These are phyloP conservation scores for Trachelipus rathkii DNA, from an alignment of 1,140 invertebrate species.

Conservation along the genomic window DNA sequence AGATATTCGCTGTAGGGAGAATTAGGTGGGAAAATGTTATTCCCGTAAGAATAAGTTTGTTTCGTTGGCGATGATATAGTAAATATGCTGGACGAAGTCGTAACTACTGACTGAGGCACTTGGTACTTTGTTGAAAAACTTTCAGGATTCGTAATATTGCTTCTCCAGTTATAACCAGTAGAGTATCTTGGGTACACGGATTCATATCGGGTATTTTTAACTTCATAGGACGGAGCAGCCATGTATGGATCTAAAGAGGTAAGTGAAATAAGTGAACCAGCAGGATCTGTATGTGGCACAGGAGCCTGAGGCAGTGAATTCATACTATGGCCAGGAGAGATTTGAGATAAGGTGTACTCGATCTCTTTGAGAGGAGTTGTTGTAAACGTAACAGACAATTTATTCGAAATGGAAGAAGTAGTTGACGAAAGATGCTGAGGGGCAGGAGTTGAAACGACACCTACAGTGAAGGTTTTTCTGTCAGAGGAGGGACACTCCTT, in stretches of 20 bases:
- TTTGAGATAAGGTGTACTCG: conserved; percentile 40
- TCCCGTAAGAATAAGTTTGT: neutral
- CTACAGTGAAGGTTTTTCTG: conserved; percentile 34
- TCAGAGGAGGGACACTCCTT: conserved; percentile 5
- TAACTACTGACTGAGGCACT: neutral
- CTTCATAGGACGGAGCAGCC: neutral
- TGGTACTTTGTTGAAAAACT: neutral
- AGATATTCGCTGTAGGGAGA: neutral
- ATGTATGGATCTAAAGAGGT: conserved; percentile 1
- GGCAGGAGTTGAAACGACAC: conserved; percentile 42
- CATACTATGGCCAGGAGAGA: conserved; percentile 34
- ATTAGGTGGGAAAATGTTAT: neutral
- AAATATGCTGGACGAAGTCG: neutral
- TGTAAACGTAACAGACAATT: conserved; percentile 41
- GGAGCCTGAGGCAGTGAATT: neutral
- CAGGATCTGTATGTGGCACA: neutral
- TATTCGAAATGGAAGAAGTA: conserved; percentile 14
- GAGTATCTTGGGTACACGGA: neutral
- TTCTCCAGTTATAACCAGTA: neutral
- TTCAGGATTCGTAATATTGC: neutral
- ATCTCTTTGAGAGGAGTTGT: conserved; percentile 42
- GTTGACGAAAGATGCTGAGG: conserved; percentile 35
- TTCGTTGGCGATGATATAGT: neutral
- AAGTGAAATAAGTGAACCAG: neutral
- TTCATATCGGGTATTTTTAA: conserved; percentile 1